These are phyloP conservation scores for Melanostoma scalare DNA, from an alignment of 2,888 invertebrate genomes.

Conservation along the genomic window DNA sequence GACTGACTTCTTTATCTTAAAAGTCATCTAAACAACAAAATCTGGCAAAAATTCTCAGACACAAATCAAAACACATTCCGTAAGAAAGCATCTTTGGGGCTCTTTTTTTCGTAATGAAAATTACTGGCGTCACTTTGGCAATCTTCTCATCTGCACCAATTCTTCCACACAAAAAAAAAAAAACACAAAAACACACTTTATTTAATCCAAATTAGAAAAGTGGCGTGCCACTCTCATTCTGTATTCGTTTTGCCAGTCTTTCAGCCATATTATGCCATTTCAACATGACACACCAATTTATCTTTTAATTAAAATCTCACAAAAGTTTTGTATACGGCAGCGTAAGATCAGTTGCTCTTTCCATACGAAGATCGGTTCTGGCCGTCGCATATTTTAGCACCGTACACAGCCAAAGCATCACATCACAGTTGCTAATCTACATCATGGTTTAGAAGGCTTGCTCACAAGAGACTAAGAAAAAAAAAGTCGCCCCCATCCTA, in stretches of 20 bases:
- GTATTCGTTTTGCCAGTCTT: constrained; percentile 9
- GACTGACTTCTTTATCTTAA: too few relatives aligned
- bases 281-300: constrained; percentile 62
- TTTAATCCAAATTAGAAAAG: constrained; percentile 44
- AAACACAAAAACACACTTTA: constrained; percentile 6
- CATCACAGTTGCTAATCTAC: constrained; percentile 22
- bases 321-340: constrained; percentile 24
- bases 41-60: too few relatives aligned
- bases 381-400: constrained; percentile 26
- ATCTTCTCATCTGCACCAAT: constrained; percentile 40
- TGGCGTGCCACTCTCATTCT: background rate
- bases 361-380: background rate
- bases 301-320: constrained; percentile 72
- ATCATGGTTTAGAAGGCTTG: constrained; percentile 19
- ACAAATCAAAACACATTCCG: too few relatives aligned
- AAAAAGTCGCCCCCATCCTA: background rate
- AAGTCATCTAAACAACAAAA: too few relatives aligned
- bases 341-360: constrained; percentile 46
- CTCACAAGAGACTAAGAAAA: too few relatives aligned
- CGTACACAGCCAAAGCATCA: background rate
- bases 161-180: constrained; percentile 12
- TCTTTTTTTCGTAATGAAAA: too few relatives aligned
- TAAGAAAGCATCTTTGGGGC: too few relatives aligned
- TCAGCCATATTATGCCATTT: constrained; percentile 52
- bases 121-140: constrained; percentile 36